Percentiles rank a stretch among this genome's conserved stretches.
These are phyloP conservation scores for Trididemnum clinides DNA, from an alignment of 23 tunicate genomes.

Conservation along the genomic window DNA sequence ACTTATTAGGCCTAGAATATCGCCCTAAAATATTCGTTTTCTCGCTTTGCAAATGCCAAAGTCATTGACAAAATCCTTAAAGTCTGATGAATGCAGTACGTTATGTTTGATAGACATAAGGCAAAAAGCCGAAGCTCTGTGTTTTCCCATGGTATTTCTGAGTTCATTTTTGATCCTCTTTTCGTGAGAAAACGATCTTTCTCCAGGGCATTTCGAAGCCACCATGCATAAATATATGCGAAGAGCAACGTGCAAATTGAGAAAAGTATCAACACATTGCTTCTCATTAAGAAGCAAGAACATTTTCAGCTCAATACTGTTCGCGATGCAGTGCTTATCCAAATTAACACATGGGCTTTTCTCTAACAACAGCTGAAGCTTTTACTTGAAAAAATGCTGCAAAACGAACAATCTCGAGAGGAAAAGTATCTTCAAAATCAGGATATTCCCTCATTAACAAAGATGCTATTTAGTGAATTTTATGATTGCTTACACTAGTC, in stretches of 20 bases:
- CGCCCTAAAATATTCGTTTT: neutral
- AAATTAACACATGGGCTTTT: neutral
- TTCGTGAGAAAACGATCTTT: neutral
- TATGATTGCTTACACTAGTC: neutral
- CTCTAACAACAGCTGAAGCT: neutral
- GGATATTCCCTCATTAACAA: constrained; percentile 10
- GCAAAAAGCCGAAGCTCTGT: no score
- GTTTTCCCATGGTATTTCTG: neutral
- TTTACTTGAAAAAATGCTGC: constrained; percentile 5
- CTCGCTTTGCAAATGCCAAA: neutral
- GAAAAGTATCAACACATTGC: neutral
- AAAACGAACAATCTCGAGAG: neutral
- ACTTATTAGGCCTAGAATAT: no score
- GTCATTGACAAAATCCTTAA: neutral
- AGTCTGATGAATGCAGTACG: neutral
- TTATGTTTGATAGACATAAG: neutral
- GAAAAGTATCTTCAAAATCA: neutral
- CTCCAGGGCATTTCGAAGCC: neutral
- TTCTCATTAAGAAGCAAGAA: neutral
- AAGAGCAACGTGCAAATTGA: neutral
- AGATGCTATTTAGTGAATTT: neutral
- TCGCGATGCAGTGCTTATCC: neutral
- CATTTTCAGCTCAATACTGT: constrained; percentile 1
- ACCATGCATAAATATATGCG: neutral
- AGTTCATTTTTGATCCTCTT: neutral